Evolutionary conservation across 2,797 vertebrate species (phyloP).

Genomic region (Gallinago nigripennis): DNA sequence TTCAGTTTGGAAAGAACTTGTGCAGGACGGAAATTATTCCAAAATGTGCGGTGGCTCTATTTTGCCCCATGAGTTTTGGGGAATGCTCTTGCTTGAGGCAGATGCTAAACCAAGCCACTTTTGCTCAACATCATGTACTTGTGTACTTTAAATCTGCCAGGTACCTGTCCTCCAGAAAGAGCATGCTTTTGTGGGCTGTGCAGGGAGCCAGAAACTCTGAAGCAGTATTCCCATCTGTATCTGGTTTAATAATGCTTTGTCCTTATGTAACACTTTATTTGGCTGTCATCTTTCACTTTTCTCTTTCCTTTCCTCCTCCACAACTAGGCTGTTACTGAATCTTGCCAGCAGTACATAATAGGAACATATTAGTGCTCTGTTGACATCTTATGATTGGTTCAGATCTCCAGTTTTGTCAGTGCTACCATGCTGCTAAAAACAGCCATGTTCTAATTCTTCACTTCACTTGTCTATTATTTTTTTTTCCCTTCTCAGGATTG

Average conservation of each 20-base stretch:
- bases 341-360: background rate
- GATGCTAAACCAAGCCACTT: background rate
- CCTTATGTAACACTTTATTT: background rate
- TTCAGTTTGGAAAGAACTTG: background rate
- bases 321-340: background rate
- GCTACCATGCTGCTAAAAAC: background rate
- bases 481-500: background rate
- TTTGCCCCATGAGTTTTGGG: background rate
- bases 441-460: background rate
- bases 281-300: background rate
- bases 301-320: background rate
- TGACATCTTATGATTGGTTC: background rate
- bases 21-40: background rate
- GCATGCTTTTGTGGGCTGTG: background rate
- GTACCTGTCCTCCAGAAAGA: background rate
- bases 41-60: background rate
- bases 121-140: background rate
- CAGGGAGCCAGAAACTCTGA: background rate
- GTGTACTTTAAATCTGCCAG: background rate
- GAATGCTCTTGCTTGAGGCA: background rate
- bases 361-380: background rate
- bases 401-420: background rate
- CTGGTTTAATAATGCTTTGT: background rate
- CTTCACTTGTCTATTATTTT: no score
- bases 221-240: background rate